Evolutionary conservation across 2,888 invertebrate genomes (phyloP).

Genomic region (Herminia tarsipennalis): DNA sequence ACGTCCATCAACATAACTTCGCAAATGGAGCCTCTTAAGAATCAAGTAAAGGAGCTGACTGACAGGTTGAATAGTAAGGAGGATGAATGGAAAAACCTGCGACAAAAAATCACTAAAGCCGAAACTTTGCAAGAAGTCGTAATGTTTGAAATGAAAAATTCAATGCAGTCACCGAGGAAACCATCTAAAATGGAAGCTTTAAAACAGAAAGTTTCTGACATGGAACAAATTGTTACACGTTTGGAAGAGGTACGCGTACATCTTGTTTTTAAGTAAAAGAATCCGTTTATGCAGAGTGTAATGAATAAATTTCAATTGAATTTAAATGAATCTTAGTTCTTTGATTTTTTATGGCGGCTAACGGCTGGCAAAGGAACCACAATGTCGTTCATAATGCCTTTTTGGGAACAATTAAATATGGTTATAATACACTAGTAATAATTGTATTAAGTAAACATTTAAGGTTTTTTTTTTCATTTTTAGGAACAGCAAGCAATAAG

Average conservation of each 20-base stretch:
- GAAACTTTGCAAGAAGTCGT: slow-evolving; percentile 84
- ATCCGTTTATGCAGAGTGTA: neutral
- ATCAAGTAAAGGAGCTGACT: slow-evolving; percentile 81
- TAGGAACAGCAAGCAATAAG: slow-evolving; percentile 79
- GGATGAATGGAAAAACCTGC: slow-evolving; percentile 83
- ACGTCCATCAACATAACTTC: slow-evolving; percentile 84
- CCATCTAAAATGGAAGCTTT: slow-evolving; percentile 87
- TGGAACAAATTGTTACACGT: slow-evolving; percentile 83
- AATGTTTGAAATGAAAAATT: slow-evolving; percentile 80
- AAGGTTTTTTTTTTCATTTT: slow-evolving; percentile 7
- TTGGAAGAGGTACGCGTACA: slow-evolving; percentile 70
- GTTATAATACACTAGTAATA: too few relatives aligned
- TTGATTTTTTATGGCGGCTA: neutral
- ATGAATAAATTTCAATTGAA: too few relatives aligned
- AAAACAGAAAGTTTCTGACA: slow-evolving; percentile 86
- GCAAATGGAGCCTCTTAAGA: slow-evolving; percentile 84
- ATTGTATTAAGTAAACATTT: too few relatives aligned
- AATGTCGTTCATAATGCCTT: too few relatives aligned
- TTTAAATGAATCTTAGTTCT: too few relatives aligned
- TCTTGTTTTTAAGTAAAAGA: neutral
- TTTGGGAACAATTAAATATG: neutral
- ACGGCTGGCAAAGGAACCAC: too few relatives aligned
- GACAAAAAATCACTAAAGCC: slow-evolving; percentile 83
- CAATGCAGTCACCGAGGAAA: slow-evolving; percentile 79
- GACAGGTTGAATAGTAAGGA: slow-evolving; percentile 81